These are phyloP conservation scores for Leptopilina syphax DNA, from an alignment of 2,888 invertebrate species.

Conservation along the genomic window DNA sequence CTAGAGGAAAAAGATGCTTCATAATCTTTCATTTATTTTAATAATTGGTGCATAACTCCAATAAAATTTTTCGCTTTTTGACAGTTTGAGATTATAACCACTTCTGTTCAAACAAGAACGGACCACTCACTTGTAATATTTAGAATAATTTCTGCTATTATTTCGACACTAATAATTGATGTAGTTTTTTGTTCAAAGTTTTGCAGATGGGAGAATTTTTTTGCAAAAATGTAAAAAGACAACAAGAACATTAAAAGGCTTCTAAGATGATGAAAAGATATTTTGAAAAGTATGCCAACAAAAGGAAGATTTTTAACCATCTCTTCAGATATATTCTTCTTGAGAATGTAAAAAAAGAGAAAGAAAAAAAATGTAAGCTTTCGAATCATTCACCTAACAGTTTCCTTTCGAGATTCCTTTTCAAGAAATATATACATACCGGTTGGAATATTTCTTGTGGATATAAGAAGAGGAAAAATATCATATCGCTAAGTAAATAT, in stretches of 20 bases:
- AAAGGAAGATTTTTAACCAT: slow-evolving; percentile 1
- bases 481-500: slow-evolving; percentile 13
- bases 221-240: no score
- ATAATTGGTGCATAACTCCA: no score
- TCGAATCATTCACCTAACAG: slow-evolving; percentile 9
- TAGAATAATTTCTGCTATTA: no score
- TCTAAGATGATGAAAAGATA: slow-evolving; percentile 15
- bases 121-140: no score
- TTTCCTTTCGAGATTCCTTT: slow-evolving; percentile 5
- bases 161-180: no score
- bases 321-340: slow-evolving; percentile 1
- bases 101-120: no score
- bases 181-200: no score
- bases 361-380: slow-evolving; percentile 7
- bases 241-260: neutral
- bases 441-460: neutral
- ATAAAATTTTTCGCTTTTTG: no score
- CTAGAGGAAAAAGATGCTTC: no score
- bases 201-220: no score
- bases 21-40: no score
- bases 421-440: neutral
- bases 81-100: no score
- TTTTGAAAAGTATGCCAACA: neutral
- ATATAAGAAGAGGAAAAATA: neutral
- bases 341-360: neutral